A percentile compares a stretch with the other conserved stretches of the same genome.
Conservation (phyloP, 2,888 invertebrate genomes). For the Acronicta aceris region DNA sequence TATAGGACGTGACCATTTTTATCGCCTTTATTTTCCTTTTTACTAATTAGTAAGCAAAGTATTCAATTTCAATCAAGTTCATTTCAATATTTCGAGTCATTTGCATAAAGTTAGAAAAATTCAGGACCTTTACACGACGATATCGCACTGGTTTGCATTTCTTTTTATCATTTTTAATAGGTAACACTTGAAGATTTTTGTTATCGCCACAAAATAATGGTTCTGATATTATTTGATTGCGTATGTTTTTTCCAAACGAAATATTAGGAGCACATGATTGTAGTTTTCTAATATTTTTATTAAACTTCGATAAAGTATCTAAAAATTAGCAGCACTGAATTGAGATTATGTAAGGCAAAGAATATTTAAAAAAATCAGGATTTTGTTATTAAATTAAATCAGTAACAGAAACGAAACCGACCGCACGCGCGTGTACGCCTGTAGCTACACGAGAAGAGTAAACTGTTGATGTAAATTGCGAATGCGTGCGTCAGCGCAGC, state of each 20-base stretch:
- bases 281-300: no score
- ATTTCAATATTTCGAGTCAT: no score
- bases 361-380: no score
- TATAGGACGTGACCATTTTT: conserved; percentile 69
- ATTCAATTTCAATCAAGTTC: no score
- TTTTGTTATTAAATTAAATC: no score
- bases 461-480: not conserved
- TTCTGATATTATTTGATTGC: not conserved
- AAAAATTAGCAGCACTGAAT: no score
- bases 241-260: not conserved
- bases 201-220: conserved; percentile 11
- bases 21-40: conserved; percentile 56
- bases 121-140: no score
- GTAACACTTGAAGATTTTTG: not conserved
- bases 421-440: not conserved
- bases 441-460: no score
- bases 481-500: not conserved
- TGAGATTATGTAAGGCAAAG: no score
- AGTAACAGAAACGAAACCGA: not conserved
- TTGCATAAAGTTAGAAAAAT: no score
- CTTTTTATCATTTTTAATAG: not conserved
- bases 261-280: not conserved
- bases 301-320: no score
- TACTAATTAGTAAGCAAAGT: conserved; percentile 16
- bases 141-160: no score